A percentile compares a stretch with the other conserved stretches of the same genome.
phyloP scores from a whole-genome alignment of 2,797 vertebrate species.

The Macroramphosus scolopax region DNA sequence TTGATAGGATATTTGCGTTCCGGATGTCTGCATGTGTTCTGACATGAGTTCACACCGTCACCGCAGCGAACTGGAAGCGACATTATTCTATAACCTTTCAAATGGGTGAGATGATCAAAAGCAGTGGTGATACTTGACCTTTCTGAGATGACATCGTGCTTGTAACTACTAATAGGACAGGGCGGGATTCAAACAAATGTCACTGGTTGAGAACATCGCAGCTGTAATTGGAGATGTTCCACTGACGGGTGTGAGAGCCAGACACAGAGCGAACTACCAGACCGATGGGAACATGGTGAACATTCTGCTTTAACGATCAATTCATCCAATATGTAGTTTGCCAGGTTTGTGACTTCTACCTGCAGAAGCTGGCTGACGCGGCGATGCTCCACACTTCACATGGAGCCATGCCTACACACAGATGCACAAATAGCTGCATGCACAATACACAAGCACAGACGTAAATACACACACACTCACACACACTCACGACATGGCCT shows the following conservation, averaged over 20 bases:
- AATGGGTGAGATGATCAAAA: slow-evolving; percentile 44
- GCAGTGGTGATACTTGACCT: slow-evolving; percentile 48
- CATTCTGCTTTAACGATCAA: no score
- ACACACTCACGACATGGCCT: slow-evolving; percentile 7
- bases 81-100: slow-evolving; percentile 29
- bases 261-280: no score
- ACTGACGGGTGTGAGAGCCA: slow-evolving; percentile 31
- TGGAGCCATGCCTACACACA: no score
- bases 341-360: background rate
- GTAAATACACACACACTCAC: background rate
- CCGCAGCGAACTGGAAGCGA: no score
- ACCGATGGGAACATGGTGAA: no score
- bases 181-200: slow-evolving; percentile 40
- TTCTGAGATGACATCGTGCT: slow-evolving; percentile 38
- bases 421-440: background rate
- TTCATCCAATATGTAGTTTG: background rate
- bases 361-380: background rate
- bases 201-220: slow-evolving; percentile 9
- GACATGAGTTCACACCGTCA: no score
- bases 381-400: slow-evolving; percentile 6
- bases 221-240: slow-evolving; percentile 36
- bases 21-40: no score
- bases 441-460: slow-evolving; percentile 4
- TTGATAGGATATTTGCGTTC: no score
- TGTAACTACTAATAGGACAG: slow-evolving; percentile 32